A percentile compares a stretch with the other conserved stretches of the same genome.
Conservation (phyloP, 2,888 invertebrate species). For the Latheticus oryzae region DNA sequence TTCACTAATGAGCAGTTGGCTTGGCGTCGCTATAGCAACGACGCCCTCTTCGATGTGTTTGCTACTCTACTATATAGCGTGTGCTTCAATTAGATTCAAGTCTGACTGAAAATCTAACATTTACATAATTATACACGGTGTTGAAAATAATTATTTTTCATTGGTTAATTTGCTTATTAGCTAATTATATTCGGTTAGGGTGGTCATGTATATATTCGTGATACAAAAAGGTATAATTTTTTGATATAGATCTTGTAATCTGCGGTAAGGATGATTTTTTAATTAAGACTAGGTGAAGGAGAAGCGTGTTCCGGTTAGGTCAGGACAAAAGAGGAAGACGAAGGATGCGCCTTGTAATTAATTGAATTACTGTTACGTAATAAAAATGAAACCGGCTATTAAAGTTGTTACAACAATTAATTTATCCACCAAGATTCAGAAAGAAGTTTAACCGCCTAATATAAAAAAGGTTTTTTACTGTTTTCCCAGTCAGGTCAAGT, state of each 20-base stretch:
- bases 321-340: conserved; percentile 24
- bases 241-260: conserved; percentile 38
- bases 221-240: conserved; percentile 36
- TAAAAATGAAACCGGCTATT: no score
- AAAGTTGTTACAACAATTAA: no score
- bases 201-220: conserved; percentile 26
- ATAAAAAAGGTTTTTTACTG: no score
- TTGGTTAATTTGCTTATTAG: conserved; percentile 26
- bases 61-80: no score
- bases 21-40: conserved; percentile 60
- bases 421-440: no score
- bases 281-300: conserved; percentile 29
- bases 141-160: conserved; percentile 31
- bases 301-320: conserved; percentile 14
- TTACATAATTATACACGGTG: conserved; percentile 28
- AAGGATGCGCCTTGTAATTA: conserved; percentile 41
- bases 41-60: conserved; percentile 45
- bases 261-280: conserved; percentile 34
- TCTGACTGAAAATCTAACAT: conserved; percentile 22
- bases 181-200: conserved; percentile 31
- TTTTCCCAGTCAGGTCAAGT: no score
- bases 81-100: conserved; percentile 24
- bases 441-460: no score
- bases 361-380: conserved; percentile 35
- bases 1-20: conserved; percentile 65